Evolutionary conservation across 2,888 invertebrate genomes (phyloP).

Genomic region (Noctuana brunneofusca): DNA sequence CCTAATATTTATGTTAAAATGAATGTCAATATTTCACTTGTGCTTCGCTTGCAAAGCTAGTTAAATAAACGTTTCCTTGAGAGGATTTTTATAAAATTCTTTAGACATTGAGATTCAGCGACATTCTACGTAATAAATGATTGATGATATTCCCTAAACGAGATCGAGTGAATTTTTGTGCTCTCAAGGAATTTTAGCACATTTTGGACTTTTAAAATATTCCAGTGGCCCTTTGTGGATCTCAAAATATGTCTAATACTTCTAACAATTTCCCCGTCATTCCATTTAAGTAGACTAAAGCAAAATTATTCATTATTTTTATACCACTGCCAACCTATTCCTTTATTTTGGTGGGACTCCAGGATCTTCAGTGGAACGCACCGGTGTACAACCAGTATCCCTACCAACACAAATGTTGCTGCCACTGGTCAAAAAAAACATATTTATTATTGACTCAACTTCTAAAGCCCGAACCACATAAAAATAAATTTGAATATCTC

Average conservation of each 20-base stretch:
- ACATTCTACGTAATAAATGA: slow-evolving; percentile 3
- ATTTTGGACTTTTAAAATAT: background rate
- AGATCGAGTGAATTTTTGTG: background rate
- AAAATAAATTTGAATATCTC: too few species aligned
- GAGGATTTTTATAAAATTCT: background rate
- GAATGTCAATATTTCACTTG: background rate
- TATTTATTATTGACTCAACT: too few species aligned
- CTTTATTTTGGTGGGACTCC: too few species aligned
- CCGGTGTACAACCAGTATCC: too few species aligned
- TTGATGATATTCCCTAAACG: background rate
- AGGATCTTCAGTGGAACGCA: too few species aligned
- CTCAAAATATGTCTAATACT: background rate
- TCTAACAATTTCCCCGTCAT: background rate
- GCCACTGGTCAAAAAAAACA: too few species aligned
- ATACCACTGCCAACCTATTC: too few species aligned
- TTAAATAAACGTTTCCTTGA: background rate
- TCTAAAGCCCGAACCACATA: too few species aligned
- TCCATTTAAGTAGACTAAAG: background rate
- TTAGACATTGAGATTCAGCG: background rate
- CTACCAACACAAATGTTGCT: too few species aligned
- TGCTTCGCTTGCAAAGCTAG: background rate
- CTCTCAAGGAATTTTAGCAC: background rate
- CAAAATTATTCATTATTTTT: background rate
- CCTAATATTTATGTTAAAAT: background rate
- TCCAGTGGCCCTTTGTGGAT: background rate